A percentile compares a stretch with the other conserved stretches of the same genome.
Conservation (phyloP, 92 coral and sea anemone genomes). For the Desmophyllum pertusum region DNA sequence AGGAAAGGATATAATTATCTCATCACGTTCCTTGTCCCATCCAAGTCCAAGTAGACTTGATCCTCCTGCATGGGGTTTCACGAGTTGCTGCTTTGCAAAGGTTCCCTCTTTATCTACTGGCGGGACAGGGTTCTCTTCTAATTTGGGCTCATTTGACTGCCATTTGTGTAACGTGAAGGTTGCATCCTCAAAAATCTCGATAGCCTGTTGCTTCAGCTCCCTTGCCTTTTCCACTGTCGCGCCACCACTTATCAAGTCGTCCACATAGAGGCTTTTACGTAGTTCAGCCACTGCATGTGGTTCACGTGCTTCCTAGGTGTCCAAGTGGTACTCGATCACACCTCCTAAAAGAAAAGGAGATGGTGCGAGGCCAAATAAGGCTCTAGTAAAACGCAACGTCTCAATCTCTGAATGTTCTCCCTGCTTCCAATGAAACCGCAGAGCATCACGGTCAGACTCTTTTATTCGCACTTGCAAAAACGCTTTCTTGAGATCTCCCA, state of each 20-base stretch:
- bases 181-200: slow-evolving; percentile 1
- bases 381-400: slow-evolving; percentile 30
- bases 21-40: no score
- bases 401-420: slow-evolving; percentile 2
- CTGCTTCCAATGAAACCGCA: slow-evolving; percentile 23
- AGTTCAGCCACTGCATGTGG: not conserved
- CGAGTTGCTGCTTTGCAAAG: slow-evolving; percentile 6
- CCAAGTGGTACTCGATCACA: not conserved
- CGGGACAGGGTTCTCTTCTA: not conserved
- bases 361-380: slow-evolving; percentile 24
- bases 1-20: no score
- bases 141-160: slow-evolving; percentile 19
- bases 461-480: slow-evolving; percentile 38
- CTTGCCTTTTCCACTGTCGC: slow-evolving; percentile 5
- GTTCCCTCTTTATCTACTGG: not conserved
- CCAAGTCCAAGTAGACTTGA: no score
- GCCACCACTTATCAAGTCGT: slow-evolving; percentile 22
- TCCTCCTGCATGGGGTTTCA: not conserved
- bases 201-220: slow-evolving; percentile 12
- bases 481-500: slow-evolving; percentile 39
- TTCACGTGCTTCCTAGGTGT: not conserved
- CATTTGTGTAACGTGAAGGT: slow-evolving; percentile 37
- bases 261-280: slow-evolving; percentile 27
- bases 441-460: slow-evolving; percentile 24
- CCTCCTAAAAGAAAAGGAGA: slow-evolving; percentile 37